phyloP scores from a whole-genome alignment of 2,797 vertebrate genomes.

The Ispidina lecontei region DNA sequence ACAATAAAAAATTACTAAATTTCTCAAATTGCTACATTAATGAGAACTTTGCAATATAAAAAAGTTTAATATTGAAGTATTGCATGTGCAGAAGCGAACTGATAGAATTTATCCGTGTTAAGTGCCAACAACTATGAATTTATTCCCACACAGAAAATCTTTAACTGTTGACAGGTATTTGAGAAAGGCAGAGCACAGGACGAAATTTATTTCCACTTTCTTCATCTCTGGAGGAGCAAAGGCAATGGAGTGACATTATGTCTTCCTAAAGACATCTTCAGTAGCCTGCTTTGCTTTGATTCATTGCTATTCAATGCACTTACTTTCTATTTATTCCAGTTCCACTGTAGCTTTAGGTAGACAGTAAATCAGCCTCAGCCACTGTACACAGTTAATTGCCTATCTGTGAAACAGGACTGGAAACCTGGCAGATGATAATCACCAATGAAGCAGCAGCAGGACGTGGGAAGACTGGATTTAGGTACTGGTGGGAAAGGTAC shows the following conservation, averaged over 20 bases:
- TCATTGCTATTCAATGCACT: slow-evolving; percentile 53
- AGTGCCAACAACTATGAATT: slow-evolving; percentile 28
- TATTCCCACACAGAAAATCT: slow-evolving; percentile 40
- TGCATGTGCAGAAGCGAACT: not conserved
- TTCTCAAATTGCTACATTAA: slow-evolving; percentile 18
- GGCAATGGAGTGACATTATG: slow-evolving; percentile 29
- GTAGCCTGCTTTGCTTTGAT: slow-evolving; percentile 49
- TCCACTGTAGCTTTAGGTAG: slow-evolving; percentile 34
- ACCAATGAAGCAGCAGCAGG: not conserved
- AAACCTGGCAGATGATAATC: slow-evolving; percentile 1
- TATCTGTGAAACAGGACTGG: slow-evolving; percentile 4
- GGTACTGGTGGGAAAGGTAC: not conserved
- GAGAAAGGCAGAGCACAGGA: slow-evolving; percentile 26
- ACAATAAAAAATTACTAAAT: not conserved
- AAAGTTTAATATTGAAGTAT: slow-evolving; percentile 15
- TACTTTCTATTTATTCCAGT: slow-evolving; percentile 12
- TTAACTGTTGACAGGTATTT: slow-evolving; percentile 54
- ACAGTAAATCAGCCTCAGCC: slow-evolving; percentile 33
- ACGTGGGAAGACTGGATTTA: not conserved
- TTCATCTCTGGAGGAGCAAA: slow-evolving; percentile 26
- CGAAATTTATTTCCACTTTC: slow-evolving; percentile 40
- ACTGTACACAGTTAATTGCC: slow-evolving; percentile 15
- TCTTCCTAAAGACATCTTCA: slow-evolving; percentile 31
- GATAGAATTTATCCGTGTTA: slow-evolving; percentile 42
- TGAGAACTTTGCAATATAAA: not conserved